Percentiles rank a stretch among this genome's conserved stretches.
phyloP scores from a whole-genome alignment of 2,888 invertebrate genomes.

The Himalopsyche japonica region DNA sequence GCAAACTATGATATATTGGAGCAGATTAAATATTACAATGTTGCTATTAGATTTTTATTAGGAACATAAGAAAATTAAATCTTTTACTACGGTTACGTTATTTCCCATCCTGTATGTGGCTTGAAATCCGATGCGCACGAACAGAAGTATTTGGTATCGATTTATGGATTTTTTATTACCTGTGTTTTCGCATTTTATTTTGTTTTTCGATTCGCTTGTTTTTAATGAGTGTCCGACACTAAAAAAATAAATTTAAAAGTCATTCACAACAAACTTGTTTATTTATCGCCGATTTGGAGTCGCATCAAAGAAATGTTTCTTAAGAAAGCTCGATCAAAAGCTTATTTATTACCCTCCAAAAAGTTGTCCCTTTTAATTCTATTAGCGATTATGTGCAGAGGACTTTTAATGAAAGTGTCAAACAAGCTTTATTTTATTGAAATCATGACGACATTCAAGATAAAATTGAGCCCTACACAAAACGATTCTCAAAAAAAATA shows the following conservation, averaged over 20 bases:
- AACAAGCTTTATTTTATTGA: no score
- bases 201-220: not conserved
- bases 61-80: no score
- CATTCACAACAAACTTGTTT: not conserved
- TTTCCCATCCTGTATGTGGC: not conserved
- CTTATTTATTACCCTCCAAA: not conserved
- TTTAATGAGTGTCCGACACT: not conserved
- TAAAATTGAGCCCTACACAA: no score
- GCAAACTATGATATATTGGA: no score
- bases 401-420: no score
- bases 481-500: no score
- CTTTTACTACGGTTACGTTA: not conserved
- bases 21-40: no score
- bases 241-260: not conserved
- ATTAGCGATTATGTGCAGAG: no score
- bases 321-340: not conserved
- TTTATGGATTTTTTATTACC: not conserved
- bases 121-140: not conserved
- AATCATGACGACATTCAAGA: no score
- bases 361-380: no score
- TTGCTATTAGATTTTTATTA: no score
- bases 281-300: not conserved
- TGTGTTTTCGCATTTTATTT: not conserved
- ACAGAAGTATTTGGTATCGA: not conserved
- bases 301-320: not conserved